phyloP scores from a whole-genome alignment of 2,888 invertebrate genomes.

The Stenodera caucasica region DNA sequence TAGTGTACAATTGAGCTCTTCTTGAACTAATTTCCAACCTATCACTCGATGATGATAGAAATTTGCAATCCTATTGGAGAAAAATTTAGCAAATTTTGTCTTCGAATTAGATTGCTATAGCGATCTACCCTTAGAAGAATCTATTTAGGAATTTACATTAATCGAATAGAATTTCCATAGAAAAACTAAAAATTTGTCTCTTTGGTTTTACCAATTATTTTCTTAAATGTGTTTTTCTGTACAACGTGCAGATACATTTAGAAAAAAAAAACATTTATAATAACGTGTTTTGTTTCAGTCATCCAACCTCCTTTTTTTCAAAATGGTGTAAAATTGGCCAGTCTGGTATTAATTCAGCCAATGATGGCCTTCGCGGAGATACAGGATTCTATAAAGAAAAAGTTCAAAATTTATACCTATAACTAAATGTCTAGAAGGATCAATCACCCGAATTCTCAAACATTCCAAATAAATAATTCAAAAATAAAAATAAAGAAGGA shows the following conservation, averaged over 20 bases:
- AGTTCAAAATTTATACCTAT: slow-evolving; percentile 48
- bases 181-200: slow-evolving; percentile 6
- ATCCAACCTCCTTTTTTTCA: slow-evolving; percentile 83
- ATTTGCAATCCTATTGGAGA: no score
- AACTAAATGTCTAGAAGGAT: slow-evolving; percentile 16
- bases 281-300: slow-evolving; percentile 44
- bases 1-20: no score
- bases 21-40: no score
- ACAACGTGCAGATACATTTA: slow-evolving; percentile 41
- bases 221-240: slow-evolving; percentile 16
- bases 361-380: slow-evolving; percentile 78
- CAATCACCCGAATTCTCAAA: slow-evolving; percentile 22
- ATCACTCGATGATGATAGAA: no score
- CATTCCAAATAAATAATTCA: slow-evolving; percentile 9
- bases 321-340: slow-evolving; percentile 90
- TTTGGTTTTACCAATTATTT: slow-evolving; percentile 13
- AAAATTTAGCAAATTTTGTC: no score
- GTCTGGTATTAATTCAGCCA: slow-evolving; percentile 95
- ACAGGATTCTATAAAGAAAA: slow-evolving; percentile 57
- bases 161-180: slow-evolving; percentile 24
- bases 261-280: slow-evolving; percentile 36
- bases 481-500: slow-evolving; percentile 5
- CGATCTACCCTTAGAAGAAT: no score
- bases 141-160: no score
- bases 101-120: no score